Conservation (phyloP, 2,888 invertebrate species). For the Dilophus febrilis region DNA sequence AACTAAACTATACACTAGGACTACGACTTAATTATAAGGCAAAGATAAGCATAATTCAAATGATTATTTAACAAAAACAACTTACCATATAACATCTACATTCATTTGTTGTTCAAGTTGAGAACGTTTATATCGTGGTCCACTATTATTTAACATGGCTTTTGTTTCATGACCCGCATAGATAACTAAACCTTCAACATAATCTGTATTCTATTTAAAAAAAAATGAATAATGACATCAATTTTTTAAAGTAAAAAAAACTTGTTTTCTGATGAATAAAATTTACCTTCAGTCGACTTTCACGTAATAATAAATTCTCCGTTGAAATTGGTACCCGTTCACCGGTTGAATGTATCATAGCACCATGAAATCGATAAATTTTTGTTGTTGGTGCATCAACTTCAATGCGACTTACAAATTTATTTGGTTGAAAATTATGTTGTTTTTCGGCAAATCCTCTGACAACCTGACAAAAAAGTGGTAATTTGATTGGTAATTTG, state of each 20-base stretch:
- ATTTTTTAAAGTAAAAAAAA: not conserved
- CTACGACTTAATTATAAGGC: no score
- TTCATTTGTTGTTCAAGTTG: conserved; percentile 88
- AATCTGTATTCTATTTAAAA: conserved; percentile 69
- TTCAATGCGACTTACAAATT: conserved; percentile 71
- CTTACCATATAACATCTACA: conserved; percentile 88
- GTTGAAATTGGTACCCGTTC: conserved; percentile 65
- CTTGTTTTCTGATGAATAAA: not conserved
- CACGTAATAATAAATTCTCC: conserved; percentile 80
- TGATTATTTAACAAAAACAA: no score
- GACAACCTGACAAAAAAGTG: conserved; percentile 28
- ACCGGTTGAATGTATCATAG: conserved; percentile 64
- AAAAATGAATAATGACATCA: not conserved
- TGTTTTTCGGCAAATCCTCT: conserved; percentile 37
- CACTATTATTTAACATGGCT: conserved; percentile 93
- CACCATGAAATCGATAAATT: conserved; percentile 87
- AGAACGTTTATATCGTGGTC: conserved; percentile 85
- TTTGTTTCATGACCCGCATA: conserved; percentile 97
- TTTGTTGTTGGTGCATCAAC: conserved; percentile 91
- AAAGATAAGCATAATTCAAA: no score
- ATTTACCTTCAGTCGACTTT: conserved; percentile 59
- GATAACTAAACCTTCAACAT: conserved; percentile 88
- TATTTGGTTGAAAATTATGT: conserved; percentile 55
- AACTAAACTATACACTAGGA: no score
- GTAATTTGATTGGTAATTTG: no score